phyloP scores from a whole-genome alignment of 2,888 invertebrate species.

The Spodoptera littoralis region DNA sequence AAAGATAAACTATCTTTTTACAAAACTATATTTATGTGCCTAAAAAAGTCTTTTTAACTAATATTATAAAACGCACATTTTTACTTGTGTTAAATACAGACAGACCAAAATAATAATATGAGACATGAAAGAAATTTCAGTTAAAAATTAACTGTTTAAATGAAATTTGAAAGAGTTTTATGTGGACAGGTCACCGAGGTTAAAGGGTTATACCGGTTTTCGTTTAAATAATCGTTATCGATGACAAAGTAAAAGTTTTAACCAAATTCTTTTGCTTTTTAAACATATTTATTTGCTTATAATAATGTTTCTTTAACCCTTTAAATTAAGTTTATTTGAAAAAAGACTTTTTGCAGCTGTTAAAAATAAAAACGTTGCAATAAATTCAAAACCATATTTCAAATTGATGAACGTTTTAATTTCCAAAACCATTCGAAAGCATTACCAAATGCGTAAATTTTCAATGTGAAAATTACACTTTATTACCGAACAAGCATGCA shows the following conservation, averaged over 20 bases:
- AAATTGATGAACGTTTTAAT: conserved; percentile 49
- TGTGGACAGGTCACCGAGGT: background rate
- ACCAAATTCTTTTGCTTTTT: background rate
- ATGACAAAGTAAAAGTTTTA: background rate
- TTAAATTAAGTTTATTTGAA: conserved; percentile 24
- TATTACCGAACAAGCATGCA: conserved; percentile 35
- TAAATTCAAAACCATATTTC: conserved; percentile 37
- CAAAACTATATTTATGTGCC: too few relatives aligned
- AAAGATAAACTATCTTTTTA: too few relatives aligned
- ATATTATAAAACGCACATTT: too few relatives aligned
- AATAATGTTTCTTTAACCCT: conserved; percentile 19
- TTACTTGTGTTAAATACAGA: too few relatives aligned
- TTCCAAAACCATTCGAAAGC: conserved; percentile 35
- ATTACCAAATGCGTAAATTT: conserved; percentile 46
- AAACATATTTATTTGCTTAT: conserved; percentile 21
- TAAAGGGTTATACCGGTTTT: conserved; percentile 1
- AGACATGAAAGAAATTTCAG: too few relatives aligned
- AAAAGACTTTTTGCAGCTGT: conserved; percentile 44
- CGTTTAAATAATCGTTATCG: conserved; percentile 2
- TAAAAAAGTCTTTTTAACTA: too few relatives aligned
- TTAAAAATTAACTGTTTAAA: too few relatives aligned
- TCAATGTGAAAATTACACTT: conserved; percentile 51
- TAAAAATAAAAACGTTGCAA: conserved; percentile 20
- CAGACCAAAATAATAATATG: too few relatives aligned
- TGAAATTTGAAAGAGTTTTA: too few relatives aligned